A percentile compares a stretch with the other conserved stretches of the same genome.
These are phyloP conservation scores for Entomyzon cyanotis DNA, from an alignment of 2,113 vertebrate genomes.

Conservation along the genomic window DNA sequence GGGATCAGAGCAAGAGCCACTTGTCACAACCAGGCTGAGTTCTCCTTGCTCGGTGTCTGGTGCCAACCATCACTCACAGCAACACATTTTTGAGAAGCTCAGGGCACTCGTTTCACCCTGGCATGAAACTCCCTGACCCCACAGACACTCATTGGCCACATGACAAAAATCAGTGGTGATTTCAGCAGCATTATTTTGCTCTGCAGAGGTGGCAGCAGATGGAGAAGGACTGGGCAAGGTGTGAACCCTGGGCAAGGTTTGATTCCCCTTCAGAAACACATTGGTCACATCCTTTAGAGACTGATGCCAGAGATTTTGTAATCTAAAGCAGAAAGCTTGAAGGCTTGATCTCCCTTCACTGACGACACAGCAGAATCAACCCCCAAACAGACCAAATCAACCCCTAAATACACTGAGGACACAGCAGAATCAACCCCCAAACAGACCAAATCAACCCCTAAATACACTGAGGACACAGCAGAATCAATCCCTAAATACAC, in stretches of 20 bases:
- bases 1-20: background rate
- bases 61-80: background rate
- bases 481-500: background rate
- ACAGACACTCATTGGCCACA: accelerated
- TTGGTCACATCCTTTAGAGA: background rate
- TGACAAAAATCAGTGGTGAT: background rate
- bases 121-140: background rate
- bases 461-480: background rate
- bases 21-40: background rate
- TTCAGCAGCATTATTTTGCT: background rate
- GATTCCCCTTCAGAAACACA: background rate
- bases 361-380: background rate
- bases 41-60: background rate
- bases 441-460: accelerated
- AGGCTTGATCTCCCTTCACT: background rate
- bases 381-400: accelerated
- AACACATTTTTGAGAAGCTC: background rate
- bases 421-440: background rate
- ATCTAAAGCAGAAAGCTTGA: background rate
- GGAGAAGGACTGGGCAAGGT: accelerated
- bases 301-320: background rate
- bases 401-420: background rate
- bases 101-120: background rate
- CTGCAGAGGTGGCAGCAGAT: background rate
- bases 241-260: accelerated